These are phyloP conservation scores for Anguilla japonica DNA, from an alignment of 2,113 vertebrate species.

Conservation along the genomic window DNA sequence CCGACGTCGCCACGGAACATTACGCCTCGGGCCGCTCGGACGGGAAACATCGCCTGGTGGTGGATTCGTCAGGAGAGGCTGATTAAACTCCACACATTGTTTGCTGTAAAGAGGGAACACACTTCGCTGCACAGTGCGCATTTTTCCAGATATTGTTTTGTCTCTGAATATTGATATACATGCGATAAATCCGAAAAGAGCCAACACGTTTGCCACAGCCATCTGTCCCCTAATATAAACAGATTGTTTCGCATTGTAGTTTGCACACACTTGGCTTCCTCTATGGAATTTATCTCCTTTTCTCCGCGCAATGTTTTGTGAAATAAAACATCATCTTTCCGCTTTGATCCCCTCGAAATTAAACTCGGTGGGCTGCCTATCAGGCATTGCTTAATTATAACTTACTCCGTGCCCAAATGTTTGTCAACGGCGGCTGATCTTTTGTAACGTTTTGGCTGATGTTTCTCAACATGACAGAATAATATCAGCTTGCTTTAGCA, in stretches of 20 bases:
- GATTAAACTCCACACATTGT: no score
- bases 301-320: neutral
- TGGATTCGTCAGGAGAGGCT: neutral
- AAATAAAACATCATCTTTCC: constrained; percentile 14
- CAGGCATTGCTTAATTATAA: neutral
- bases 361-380: no score
- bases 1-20: neutral
- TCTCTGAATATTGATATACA: constrained; percentile 23
- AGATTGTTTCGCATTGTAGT: constrained; percentile 33
- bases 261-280: constrained; percentile 29
- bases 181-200: constrained; percentile 15
- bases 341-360: constrained; percentile 5
- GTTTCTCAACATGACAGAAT: neutral
- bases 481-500: neutral
- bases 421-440: neutral
- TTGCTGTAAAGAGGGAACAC: neutral
- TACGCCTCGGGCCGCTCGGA: neutral
- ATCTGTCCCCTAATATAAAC: constrained; percentile 32
- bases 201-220: constrained; percentile 20
- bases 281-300: constrained; percentile 17
- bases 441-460: neutral
- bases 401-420: neutral
- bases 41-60: neutral
- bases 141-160: constrained; percentile 15
- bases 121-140: constrained; percentile 1